phyloP scores from a whole-genome alignment of 2,797 vertebrate species.

The Ctenopoma kingsleyae region DNA sequence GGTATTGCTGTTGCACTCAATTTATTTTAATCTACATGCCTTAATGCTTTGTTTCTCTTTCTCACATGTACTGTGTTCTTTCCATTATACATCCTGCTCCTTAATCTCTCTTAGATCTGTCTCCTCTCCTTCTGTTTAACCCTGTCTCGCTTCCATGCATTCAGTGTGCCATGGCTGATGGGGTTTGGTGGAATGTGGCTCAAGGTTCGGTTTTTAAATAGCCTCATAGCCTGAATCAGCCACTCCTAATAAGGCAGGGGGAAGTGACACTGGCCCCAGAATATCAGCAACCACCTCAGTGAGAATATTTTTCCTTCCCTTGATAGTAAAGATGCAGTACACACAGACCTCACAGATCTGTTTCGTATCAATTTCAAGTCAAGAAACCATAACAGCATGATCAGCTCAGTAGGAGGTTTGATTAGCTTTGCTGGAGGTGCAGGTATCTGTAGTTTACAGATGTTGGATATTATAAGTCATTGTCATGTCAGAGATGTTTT shows the following conservation, averaged over 20 bases:
- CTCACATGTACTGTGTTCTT: background rate
- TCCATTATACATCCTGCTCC: background rate
- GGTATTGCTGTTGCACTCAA: background rate
- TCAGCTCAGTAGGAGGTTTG: background rate
- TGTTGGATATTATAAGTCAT: background rate
- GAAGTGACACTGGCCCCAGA: conserved; percentile 71
- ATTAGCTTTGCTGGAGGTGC: conserved; percentile 19
- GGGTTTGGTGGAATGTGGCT: conserved; percentile 78
- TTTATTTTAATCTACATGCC: background rate
- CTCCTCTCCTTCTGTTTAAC: conserved; percentile 30
- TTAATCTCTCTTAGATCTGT: background rate
- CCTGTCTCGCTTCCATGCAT: conserved; percentile 50
- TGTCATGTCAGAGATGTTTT: too few species aligned
- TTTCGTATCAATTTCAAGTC: conserved; percentile 15
- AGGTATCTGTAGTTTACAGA: conserved; percentile 18
- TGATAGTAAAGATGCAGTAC: conserved; percentile 22
- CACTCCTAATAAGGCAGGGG: conserved; percentile 84
- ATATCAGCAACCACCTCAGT: conserved; percentile 76
- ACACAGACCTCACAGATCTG: background rate
- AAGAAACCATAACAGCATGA: conserved; percentile 4
- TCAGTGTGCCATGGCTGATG: conserved; percentile 49
- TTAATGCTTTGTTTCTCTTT: background rate
- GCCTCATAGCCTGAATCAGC: conserved; percentile 73
- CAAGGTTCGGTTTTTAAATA: conserved; percentile 86
- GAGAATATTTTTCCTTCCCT: conserved; percentile 59